Base-by-base conservation (phyloP, 2,888 invertebrate species). In the Meloe dianella region DNA sequence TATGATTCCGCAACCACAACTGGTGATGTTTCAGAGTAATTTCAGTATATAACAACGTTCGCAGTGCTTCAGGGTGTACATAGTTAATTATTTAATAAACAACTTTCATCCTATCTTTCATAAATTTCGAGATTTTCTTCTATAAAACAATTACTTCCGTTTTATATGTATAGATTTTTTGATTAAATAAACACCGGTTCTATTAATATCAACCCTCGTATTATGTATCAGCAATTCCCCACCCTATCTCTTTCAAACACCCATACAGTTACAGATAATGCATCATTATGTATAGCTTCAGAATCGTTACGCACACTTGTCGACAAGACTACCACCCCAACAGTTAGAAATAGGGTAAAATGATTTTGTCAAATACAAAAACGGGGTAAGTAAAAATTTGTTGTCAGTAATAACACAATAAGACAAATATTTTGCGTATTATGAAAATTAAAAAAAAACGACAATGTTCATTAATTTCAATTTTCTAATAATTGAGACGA, bases 231-330 rank as follows among this genome's bases (percentile, higher is more conserved):
- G 32, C 32, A 32, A 60, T 60, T 14, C 8, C 22, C 41, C 60
- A 41, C 20, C 10, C 22, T n/a, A 17, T 10, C 41, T 41, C 10
- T n/a, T 9, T 38, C 8, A 4, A n/a, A 30, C 10, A n/a, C 14
- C 12, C 24, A 58, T 58, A 30, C 29, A 30, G 22, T 22, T 59
- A 10, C 29, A 24, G 59, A 59, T 38, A 35, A 60, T 60, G 38
- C 35, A 60, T 60, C 60, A 60, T 60, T 60, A 60, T 8, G 14
- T 35, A 9, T 14, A 22, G 20, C 38, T 8, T 38, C 14, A 20
- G 17, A 59, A 59, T 59, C 59, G 59, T 38, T 59, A 59, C 59
- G 59, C 59, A 59, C 59, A 59, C 59, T 59, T 59, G 59, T 59
- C 32, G 59, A 38, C 32, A 14, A n/a, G 6, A 20, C 59, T 38